Percentiles rank a stretch among this genome's conserved stretches.
Evolutionary conservation across 2,888 invertebrate genomes (phyloP).

Genomic region (Leptinotarsa rubiginosa): DNA sequence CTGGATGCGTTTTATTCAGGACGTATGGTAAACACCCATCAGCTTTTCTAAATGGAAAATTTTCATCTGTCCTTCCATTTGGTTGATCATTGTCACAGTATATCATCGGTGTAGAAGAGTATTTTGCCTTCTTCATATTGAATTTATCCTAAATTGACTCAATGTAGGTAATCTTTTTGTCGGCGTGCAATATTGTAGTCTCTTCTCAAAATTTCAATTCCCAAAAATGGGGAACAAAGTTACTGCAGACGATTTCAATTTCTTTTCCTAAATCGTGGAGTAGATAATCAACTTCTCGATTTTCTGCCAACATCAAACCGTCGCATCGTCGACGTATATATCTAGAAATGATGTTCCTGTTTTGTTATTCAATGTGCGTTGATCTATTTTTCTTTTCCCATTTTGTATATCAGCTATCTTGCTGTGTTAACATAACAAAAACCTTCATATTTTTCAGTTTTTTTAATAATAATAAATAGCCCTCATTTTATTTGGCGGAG

Average conservation of each 20-base stretch:
- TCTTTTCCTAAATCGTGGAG: not conserved
- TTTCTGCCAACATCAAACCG: not conserved
- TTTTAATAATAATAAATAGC: too few relatives aligned
- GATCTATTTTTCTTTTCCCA: conserved; percentile 31
- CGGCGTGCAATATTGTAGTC: not conserved
- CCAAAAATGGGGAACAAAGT: not conserved
- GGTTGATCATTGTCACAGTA: too few relatives aligned
- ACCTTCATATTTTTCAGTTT: too few relatives aligned
- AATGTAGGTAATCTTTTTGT: not conserved
- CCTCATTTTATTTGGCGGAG: too few relatives aligned
- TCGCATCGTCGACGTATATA: not conserved
- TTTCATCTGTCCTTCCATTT: too few relatives aligned
- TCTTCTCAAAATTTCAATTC: not conserved
- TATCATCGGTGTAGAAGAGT: not conserved
- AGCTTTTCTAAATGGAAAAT: too few relatives aligned
- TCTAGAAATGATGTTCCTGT: not conserved
- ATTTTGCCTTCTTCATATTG: not conserved
- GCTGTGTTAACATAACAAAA: too few relatives aligned
- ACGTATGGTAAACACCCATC: too few relatives aligned
- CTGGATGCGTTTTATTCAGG: too few relatives aligned
- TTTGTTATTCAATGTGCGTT: not conserved
- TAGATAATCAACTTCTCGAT: not conserved
- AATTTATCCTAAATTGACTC: not conserved
- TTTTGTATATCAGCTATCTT: conserved; percentile 44
- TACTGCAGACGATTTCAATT: not conserved